Evolutionary conservation across 2,797 vertebrate species (phyloP), one percentile per base, ranked within the genome.

Genomic region (Hydrocynus forskahlii): DNA sequence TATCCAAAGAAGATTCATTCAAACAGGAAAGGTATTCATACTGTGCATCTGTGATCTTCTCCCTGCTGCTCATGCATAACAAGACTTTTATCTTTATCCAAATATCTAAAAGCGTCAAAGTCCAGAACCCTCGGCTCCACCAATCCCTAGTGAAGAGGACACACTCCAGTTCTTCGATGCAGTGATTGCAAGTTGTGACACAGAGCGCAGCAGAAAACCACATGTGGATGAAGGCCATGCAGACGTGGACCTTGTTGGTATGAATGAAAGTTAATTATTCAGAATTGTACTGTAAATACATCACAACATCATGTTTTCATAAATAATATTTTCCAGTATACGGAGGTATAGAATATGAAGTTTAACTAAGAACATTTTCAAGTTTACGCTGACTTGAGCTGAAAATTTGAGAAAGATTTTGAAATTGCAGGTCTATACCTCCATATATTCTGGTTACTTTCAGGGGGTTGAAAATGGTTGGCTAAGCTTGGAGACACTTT

Each of bases 161-260:
- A 96, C 97, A 7, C 89, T 99, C 5, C 94, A 95, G 84, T 99
- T 95, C 91, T 96, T 99, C 10, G 97, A 99, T 59, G 92, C 94
- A 0, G 93, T 98, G 82, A 98, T 99, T 29, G 96, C 97, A 54
- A 97, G 95, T 88, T 94, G 97, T 86, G 97, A 99, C 81, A 91
- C 89, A 43, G 97, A 98, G 81, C 89, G 87, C 60, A 85, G 23
- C 38, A 87, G 55, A 23, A 95, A 94, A 88, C 90, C 93, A 2
- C 92, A 93, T 43, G 29, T 79, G 13, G 92, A 95, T 19, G 89
- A 91, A 21, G 95, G 91, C 43, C 95, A 96, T 2, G 96, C 92
- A 76, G 98, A 99, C 1, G 96, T 99, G 73, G 98, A 99, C 89
- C 97, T 97, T 71, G 95, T 98, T 83, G 97, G 98, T 97, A 83